Evolutionary conservation across 2,888 invertebrate species (phyloP).

Genomic region (Nomada ruficornis): DNA sequence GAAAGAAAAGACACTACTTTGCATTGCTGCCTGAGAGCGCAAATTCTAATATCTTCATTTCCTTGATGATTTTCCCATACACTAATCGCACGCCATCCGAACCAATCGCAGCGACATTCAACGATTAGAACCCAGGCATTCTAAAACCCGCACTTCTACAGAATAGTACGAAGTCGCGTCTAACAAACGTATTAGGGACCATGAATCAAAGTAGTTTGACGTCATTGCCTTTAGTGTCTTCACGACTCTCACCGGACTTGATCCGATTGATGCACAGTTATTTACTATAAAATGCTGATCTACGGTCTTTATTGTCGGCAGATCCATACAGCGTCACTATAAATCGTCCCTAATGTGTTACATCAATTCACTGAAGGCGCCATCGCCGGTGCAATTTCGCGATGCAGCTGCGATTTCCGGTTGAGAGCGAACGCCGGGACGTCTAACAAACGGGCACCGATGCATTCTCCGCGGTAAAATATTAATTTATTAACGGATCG

Average conservation of each 20-base stretch:
- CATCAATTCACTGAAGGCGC: slow-evolving; percentile 24
- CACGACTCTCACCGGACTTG: not conserved
- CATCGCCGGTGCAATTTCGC: slow-evolving; percentile 15
- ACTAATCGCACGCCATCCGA: too few relatives aligned
- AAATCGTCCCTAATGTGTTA: slow-evolving; percentile 35
- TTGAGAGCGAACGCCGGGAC: not conserved
- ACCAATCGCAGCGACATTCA: not conserved
- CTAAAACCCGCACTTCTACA: not conserved
- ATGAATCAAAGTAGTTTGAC: too few relatives aligned
- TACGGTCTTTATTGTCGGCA: not conserved
- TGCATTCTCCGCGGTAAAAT: slow-evolving; percentile 24
- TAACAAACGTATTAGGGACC: not conserved
- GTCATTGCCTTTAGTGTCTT: not conserved
- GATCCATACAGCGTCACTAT: not conserved
- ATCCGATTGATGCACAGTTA: not conserved
- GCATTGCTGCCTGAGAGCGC: not conserved
- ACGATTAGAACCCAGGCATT: not conserved
- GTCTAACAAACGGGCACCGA: slow-evolving; percentile 26
- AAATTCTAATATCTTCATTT: not conserved
- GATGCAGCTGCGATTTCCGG: slow-evolving; percentile 16
- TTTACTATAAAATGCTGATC: slow-evolving; percentile 18
- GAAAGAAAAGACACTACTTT: not conserved
- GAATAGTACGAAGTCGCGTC: not conserved
- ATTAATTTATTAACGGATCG: slow-evolving; percentile 40
- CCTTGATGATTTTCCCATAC: too few relatives aligned